These are phyloP conservation scores for Rostratula benghalensis DNA, from an alignment of 2,113 vertebrate genomes.

Conservation along the genomic window DNA sequence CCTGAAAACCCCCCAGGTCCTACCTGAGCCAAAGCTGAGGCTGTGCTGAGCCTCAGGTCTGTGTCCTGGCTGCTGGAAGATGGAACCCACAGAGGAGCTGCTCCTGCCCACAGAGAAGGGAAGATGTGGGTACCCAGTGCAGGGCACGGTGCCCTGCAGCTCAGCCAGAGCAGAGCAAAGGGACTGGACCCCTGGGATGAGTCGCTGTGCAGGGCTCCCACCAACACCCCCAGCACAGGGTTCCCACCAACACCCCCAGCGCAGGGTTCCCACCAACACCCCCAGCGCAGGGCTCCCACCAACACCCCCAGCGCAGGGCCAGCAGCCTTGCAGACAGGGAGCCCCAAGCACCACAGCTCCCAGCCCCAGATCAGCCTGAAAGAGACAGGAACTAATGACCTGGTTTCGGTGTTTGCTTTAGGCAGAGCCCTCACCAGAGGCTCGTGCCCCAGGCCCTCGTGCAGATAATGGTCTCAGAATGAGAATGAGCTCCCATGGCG, in stretches of 20 bases:
- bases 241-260: neutral
- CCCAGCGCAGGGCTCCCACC: neutral
- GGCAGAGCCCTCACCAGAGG: neutral
- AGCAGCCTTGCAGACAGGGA: neutral
- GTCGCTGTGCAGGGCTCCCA: neutral
- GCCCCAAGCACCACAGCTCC: neutral
- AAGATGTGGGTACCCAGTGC: neutral
- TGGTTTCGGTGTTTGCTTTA: neutral
- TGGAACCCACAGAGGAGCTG: neutral
- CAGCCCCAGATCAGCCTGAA: neutral
- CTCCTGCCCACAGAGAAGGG: neutral
- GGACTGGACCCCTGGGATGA: neutral
- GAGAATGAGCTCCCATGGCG: slow-evolving; percentile 42
- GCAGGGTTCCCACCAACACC: neutral
- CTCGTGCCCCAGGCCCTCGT: neutral
- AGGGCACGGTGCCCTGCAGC: neutral
- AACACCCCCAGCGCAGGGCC: neutral
- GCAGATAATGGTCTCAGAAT: neutral
- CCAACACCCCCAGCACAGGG: neutral
- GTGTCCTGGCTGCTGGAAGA: neutral
- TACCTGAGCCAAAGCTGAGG: neutral
- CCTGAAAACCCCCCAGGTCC: neutral
- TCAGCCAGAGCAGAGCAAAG: neutral
- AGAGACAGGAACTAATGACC: neutral
- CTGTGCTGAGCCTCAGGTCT: neutral